These are phyloP conservation scores for Eulemur coronatus DNA, from an alignment of 2,797 vertebrate genomes.

Conservation along the genomic window DNA sequence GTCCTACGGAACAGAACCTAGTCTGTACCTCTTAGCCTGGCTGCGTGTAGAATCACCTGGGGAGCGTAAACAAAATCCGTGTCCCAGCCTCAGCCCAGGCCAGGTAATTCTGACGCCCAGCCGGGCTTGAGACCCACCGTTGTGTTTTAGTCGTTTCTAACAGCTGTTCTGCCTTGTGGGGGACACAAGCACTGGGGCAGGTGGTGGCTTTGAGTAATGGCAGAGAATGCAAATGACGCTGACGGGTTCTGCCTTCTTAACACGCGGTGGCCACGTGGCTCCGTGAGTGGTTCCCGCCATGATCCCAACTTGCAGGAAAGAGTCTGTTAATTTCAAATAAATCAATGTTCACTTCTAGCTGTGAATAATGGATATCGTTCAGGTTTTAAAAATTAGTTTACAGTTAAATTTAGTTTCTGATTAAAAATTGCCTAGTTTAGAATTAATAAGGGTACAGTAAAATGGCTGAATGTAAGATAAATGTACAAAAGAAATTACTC, in stretches of 20 bases:
- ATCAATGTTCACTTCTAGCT: background rate
- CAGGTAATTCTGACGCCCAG: background rate
- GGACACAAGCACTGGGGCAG: background rate
- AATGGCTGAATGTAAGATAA: constrained; percentile 8
- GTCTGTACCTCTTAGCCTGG: background rate
- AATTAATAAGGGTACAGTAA: background rate
- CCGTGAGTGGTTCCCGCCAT: background rate
- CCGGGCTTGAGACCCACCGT: background rate
- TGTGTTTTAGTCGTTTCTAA: background rate
- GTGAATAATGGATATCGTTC: background rate
- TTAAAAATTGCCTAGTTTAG: background rate
- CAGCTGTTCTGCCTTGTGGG: background rate
- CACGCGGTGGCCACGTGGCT: background rate
- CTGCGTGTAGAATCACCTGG: background rate
- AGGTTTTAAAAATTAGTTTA: constrained; percentile 3
- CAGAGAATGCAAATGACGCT: background rate
- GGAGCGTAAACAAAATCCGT: background rate
- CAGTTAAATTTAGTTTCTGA: background rate
- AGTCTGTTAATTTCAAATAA: background rate
- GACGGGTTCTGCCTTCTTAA: background rate
- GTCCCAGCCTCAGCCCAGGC: background rate
- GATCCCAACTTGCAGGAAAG: background rate
- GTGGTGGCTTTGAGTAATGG: background rate
- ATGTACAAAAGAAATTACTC: background rate
- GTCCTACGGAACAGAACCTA: background rate